These are phyloP conservation scores for Notocelia uddmanniana DNA, from an alignment of 2,888 invertebrate genomes.

Conservation along the genomic window DNA sequence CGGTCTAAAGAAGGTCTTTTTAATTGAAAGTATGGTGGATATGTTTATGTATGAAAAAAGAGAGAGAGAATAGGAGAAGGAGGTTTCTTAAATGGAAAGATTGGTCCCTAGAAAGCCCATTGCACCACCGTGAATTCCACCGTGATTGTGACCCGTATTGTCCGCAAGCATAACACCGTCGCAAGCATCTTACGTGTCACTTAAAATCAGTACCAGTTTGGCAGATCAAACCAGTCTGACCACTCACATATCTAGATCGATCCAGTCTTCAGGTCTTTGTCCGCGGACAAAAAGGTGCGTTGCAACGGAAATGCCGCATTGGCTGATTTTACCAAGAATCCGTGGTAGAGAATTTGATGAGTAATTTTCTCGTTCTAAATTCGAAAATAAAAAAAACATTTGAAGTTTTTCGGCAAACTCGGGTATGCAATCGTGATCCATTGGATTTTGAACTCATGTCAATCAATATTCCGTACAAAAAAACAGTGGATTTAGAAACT, in stretches of 20 bases:
- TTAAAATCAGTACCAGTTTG: slow-evolving; percentile 36
- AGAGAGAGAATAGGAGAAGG: no score
- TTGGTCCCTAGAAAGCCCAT: no score
- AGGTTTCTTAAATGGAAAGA: no score
- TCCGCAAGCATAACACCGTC: neutral
- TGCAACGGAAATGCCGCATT: slow-evolving; percentile 41
- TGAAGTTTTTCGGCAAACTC: neutral
- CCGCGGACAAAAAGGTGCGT: slow-evolving; percentile 28
- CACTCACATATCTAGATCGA: slow-evolving; percentile 41
- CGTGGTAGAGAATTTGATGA: slow-evolving; percentile 23
- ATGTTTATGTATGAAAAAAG: no score
- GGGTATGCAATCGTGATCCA: neutral
- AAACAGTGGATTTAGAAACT: neutral
- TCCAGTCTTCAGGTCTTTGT: slow-evolving; percentile 44
- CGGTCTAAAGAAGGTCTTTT: no score
- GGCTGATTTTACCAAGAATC: slow-evolving; percentile 31
- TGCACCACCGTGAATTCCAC: neutral
- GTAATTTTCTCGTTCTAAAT: slow-evolving; percentile 22
- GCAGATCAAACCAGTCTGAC: slow-evolving; percentile 38
- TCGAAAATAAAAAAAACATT: slow-evolving; percentile 13
- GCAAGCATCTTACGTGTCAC: slow-evolving; percentile 12
- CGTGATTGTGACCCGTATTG: slow-evolving; percentile 4
- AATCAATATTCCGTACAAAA: neutral
- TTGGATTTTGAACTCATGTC: neutral
- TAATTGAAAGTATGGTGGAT: no score